Base-by-base conservation (phyloP, 2,113 vertebrate genomes). In the Embiotoca jacksoni region DNA sequence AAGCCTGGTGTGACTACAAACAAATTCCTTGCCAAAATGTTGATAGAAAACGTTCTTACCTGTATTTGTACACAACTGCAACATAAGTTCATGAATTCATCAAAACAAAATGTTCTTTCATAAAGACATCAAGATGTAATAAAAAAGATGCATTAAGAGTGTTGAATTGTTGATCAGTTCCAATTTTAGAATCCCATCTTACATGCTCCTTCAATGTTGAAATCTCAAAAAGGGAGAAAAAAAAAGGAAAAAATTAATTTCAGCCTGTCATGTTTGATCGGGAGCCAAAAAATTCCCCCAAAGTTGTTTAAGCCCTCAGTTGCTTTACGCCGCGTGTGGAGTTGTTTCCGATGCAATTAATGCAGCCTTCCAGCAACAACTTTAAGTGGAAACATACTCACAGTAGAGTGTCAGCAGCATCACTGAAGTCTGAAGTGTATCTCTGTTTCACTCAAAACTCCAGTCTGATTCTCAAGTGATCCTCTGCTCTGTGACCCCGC, bases 311-410 rank as follows among this genome's bases (percentile, higher is more conserved):
- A 68, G 56, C 72, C 55, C 71, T 61, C 55, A 64, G 66, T 52
- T 4, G 33, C 32, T 66, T 23, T 39, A 39, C 7, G 2, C 60
- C 2, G 32, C 31, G 11, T 47, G 31, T 55, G 32, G 3, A 67
- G 60, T 66, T 67, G 23, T 56, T 54, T 68, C 50, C 8, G 75
- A 71, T 69, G 66, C 15, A 82, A 75, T 72, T 53, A 69, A 60
- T 53, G n/a, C 71, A 70, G 64, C 68, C 73, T 75, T 62, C 37
- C 56, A 33, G 33, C 47, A 63, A 73, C 65, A 78, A 61, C 54
- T 54, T 32, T 30, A 70, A 57, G 9, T 49, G 46, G 41, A 59
- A 81, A 64, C 78, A 35, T 41, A 31, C 33, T 57, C 23, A 23
- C 23, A 23, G 23, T 65, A 33, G 73, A 66, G 37, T 15, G 32